These are phyloP conservation scores for Brevimyrus niger DNA, from an alignment of 2,113 vertebrate genomes.

Conservation along the genomic window DNA sequence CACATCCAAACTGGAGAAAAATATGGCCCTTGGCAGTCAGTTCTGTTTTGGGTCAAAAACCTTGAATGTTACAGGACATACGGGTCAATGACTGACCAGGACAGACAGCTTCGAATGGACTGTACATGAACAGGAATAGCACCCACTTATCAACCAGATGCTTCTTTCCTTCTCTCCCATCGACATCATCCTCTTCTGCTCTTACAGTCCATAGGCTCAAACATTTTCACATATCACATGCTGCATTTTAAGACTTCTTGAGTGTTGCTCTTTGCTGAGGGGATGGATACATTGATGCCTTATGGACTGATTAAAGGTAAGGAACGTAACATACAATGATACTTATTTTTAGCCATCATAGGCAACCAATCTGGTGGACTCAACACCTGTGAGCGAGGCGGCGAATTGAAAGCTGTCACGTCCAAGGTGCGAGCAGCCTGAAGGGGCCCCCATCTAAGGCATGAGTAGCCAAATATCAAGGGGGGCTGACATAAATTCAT, in stretches of 20 bases:
- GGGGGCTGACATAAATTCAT: neutral
- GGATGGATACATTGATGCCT: neutral
- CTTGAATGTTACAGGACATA: conserved; percentile 46
- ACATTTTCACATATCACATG: neutral
- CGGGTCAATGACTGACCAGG: conserved; percentile 53
- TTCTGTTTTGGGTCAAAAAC: conserved; percentile 45
- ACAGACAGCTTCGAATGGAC: conserved; percentile 38
- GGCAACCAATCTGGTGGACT: conserved; percentile 31
- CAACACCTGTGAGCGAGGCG: conserved; percentile 1
- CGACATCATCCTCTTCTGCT: neutral
- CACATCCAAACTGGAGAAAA: neutral
- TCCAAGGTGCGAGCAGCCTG: neutral
- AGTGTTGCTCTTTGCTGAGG: neutral
- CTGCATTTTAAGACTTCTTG: neutral
- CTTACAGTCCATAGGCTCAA: neutral
- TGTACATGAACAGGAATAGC: neutral
- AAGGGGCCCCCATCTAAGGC: neutral
- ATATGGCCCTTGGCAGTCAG: conserved; percentile 32
- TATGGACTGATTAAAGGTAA: conserved; percentile 25
- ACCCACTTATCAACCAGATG: neutral
- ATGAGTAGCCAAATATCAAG: neutral
- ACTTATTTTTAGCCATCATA: conserved; percentile 49
- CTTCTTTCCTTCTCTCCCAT: neutral
- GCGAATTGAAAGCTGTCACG: neutral
- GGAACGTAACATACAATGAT: neutral